Conservation (phyloP, 2,888 invertebrate genomes). For the Baronia brevicornis region DNA sequence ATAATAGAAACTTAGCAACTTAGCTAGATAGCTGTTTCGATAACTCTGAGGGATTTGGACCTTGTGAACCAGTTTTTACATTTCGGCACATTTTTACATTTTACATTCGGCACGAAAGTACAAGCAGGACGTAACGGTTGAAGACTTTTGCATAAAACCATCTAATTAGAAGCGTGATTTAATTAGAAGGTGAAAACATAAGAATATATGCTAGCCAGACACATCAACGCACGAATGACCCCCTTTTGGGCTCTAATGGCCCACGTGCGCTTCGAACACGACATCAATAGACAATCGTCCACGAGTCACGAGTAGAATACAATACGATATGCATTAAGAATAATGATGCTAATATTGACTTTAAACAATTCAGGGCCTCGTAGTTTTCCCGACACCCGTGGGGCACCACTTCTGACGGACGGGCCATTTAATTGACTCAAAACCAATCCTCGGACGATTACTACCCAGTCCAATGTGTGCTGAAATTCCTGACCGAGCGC, state of each 20-base stretch:
- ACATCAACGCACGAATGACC: conserved; percentile 50
- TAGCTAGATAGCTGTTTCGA: too few relatives aligned
- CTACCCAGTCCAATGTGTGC: conserved; percentile 1
- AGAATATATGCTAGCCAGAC: conserved; percentile 30
- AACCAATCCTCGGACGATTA: conserved; percentile 1
- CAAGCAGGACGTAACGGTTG: too few relatives aligned
- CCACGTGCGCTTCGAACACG: conserved; percentile 59
- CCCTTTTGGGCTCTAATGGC: conserved; percentile 47
- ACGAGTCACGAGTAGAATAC: conserved; percentile 54
- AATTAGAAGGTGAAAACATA: conserved; percentile 22
- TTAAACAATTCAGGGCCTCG: conserved; percentile 15
- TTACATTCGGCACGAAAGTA: too few relatives aligned
- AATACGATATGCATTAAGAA: conserved; percentile 49
- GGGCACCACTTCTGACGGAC: conserved; percentile 6
- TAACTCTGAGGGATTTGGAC: too few relatives aligned
- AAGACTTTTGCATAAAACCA: too few relatives aligned
- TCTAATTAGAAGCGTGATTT: conserved; percentile 28
- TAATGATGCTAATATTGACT: conserved; percentile 46
- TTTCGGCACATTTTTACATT: too few relatives aligned
- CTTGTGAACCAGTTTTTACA: too few relatives aligned
- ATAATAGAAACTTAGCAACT: too few relatives aligned
- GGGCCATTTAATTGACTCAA: conserved; percentile 8
- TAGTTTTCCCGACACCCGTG: neutral
- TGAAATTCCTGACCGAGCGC: neutral
- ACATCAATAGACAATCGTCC: conserved; percentile 53